Evolutionary conservation across 2,888 invertebrate genomes (phyloP), one percentile per base, ranked within the genome.

Genomic region (Epiperipatus broadwayi): DNA sequence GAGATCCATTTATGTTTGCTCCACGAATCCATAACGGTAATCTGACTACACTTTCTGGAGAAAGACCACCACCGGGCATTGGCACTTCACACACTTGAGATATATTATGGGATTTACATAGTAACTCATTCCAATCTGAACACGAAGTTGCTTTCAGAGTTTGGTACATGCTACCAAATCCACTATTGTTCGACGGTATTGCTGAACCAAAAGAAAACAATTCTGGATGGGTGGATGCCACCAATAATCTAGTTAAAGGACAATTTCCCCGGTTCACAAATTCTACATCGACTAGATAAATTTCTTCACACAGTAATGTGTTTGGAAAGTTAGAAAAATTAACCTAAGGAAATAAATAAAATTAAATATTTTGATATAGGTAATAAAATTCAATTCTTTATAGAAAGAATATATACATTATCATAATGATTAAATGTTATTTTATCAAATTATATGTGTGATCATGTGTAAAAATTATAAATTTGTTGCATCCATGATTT

Each of bases 261-360:
- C 41, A 39, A 7, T 41, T 21, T 1, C 45, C 25, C 7, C 22
- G 25, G 52, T 78, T 78, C 29, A 67, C 65, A 39, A 80, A 64
- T 47, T 73, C 71, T 14, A 80, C 65, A 36, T 69, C 67, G 10
- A 78, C 61, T 37, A 65, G 67, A 48, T 73, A 69, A 47, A 81
- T 64, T 59, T 81, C 78, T 3, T 79, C 78, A 50, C 74, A 71
- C 36, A 80, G 59, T 54, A 78, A 68, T 39, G 73, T 71, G 1
- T 67, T 59, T 36, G 67, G 68, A 29, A 75, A 67, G 53, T 75
- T 72, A 19, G 70, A 68, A 53, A 80, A 76, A 3, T 68, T 68
- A 48, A 78, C 72, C 76, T 78, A n/a, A n/a, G n/a, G n/a, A n/a
- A n/a, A n/a, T n/a, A n/a, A n/a, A n/a, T n/a, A n/a, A n/a, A n/a